These are phyloP conservation scores for Trogon melanurus DNA, from an alignment of 2,113 vertebrate species.

Conservation along the genomic window DNA sequence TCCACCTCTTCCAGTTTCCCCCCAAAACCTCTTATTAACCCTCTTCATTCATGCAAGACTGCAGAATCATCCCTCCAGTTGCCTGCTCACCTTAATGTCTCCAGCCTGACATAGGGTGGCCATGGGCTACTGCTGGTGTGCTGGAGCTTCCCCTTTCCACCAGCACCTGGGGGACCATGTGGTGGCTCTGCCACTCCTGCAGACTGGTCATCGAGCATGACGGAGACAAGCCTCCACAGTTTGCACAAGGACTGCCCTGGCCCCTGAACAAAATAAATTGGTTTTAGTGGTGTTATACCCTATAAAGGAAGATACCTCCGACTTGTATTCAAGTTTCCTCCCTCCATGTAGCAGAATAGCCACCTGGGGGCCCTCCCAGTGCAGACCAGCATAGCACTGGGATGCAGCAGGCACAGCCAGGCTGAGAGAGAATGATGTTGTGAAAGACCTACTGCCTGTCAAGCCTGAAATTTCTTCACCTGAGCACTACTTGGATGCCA, in stretches of 20 bases:
- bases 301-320: neutral
- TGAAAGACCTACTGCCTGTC: neutral
- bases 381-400: neutral
- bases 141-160: neutral
- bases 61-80: neutral
- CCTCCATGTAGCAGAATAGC: neutral
- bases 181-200: neutral
- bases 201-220: fast-evolving
- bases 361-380: neutral
- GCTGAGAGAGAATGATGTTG: neutral
- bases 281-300: neutral
- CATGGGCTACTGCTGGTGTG: neutral
- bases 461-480: neutral
- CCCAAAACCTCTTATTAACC: neutral
- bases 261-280: neutral
- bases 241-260: neutral
- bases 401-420: neutral
- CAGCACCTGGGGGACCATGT: neutral
- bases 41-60: neutral
- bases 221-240: neutral
- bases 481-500: neutral
- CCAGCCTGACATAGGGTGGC: fast-evolving
- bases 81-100: neutral
- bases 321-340: neutral
- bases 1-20: neutral